Evolutionary conservation across 2,113 vertebrate genomes (phyloP), one percentile per base, ranked within the genome.

Genomic region (Chlorodrepanis virens): DNA sequence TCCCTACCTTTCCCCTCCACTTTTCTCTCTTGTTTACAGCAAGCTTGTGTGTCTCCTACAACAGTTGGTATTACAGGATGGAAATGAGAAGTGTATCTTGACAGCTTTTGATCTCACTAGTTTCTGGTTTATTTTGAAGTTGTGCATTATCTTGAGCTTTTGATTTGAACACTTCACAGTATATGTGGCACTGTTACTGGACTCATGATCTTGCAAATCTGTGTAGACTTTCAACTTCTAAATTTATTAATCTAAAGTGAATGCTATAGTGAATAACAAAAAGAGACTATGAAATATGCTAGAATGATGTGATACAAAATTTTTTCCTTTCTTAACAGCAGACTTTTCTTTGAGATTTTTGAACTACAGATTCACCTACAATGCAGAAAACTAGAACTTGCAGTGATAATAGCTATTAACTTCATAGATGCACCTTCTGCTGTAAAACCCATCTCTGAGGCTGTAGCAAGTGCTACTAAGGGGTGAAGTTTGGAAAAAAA

Each of bases 101-200:
- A 72, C 53, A 79, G 82, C 70, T 79, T 93, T 87, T 72, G 50
- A 65, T 93, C 76, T 91, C 45, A 54, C 24, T 59, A n/a, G 39
- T 70, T 93, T 72, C 64, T 77, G n/a, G 76, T 87, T 63, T 70
- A 63, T 87, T 94, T 91, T 93, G 63, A 86, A 94, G 59, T 70
- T 89, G 60, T 44, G 27, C 40, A 67, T 88, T 80, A 47, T 67
- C 42, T 69, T 64, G 15, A 82, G 53, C 52, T 94, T 91, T 74
- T 76, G 77, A 82, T 87, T 87, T 78, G n/a, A 91, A 42, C n/a
- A 61, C 37, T 63, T 85, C 42, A n/a, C 40, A 33, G 56, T 63
- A 20, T 80, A 13, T 44, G 14, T 53, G 54, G 25, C 0, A 1
- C 31, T 72, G 31, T 85, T 79, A 57, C 14, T 72, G 31, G 28